A percentile compares a stretch with the other conserved stretches of the same genome.
phyloP scores from a whole-genome alignment of 2,888 invertebrate species.

The Drosophila greeni region DNA sequence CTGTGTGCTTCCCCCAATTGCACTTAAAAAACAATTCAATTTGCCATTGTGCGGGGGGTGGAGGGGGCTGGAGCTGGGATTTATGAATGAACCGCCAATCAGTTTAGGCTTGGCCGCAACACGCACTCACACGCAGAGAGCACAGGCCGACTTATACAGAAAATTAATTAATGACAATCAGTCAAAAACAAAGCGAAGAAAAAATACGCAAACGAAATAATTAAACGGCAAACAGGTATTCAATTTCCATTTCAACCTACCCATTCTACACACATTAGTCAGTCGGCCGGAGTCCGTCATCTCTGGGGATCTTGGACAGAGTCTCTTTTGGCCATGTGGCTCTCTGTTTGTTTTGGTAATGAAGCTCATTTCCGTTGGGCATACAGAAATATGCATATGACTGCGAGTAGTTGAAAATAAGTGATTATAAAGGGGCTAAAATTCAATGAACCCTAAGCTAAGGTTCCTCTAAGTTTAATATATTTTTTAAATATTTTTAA shows the following conservation, averaged over 20 bases:
- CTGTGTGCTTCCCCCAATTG: constrained; percentile 49
- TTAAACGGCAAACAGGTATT: constrained; percentile 72
- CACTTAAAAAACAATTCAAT: constrained; percentile 73
- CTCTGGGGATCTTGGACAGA: constrained; percentile 29
- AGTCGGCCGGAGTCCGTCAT: constrained; percentile 41
- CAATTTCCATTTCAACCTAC: constrained; percentile 52
- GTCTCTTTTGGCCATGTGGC: constrained; percentile 18
- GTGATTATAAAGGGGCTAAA: constrained; percentile 3
- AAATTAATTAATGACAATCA: constrained; percentile 76
- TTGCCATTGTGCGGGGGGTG: constrained; percentile 50
- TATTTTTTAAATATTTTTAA: neutral
- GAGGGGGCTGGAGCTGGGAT: constrained; percentile 37
- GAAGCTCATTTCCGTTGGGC: constrained; percentile 76
- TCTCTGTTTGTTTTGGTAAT: constrained; percentile 77
- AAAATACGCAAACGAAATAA: constrained; percentile 73
- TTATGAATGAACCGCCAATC: constrained; percentile 65
- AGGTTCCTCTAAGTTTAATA: neutral
- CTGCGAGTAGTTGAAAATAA: constrained; percentile 14
- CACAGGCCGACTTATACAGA: constrained; percentile 43
- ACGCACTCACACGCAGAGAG: constrained; percentile 8
- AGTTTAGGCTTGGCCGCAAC: constrained; percentile 41
- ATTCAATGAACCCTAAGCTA: neutral
- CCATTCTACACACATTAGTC: constrained; percentile 67
- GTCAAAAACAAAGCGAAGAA: constrained; percentile 59
- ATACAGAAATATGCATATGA: constrained; percentile 53